Evolutionary conservation across 1,140 invertebrate species (phyloP), one percentile per base, ranked within the genome.

Genomic region (Drosophila mauritiana): DNA sequence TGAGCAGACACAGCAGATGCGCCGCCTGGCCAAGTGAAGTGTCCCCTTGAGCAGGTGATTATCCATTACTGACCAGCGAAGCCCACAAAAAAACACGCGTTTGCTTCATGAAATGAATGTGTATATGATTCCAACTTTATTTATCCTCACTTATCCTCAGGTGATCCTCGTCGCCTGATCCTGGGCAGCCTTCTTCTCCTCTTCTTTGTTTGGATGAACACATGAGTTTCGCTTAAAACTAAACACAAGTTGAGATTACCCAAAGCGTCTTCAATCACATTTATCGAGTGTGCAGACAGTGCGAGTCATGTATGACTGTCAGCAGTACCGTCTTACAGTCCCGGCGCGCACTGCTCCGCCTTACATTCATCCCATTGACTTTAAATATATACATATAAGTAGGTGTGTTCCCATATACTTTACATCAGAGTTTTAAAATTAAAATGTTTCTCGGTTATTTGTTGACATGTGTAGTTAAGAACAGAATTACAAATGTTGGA

Each of bases 1-100:
- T 6, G 93, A 94, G 77, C 96, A 96, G 85, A 95, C 94, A n/a
- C 95, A 96, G 82, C 94, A 96, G 90, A 96, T 96, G 94, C 94
- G 94, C 61, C 93, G 93, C 56, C 93, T 95, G 73, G 76, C 95
- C n/a, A 94, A 95, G 91, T 95, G 94, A 93, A 39, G 17, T 52
- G 73, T 27, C 42, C 42, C 15, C 27, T 57, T 42, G 12, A 15
- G 2, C 4, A 57, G 51, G 49, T 51, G 11, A 55, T 45, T 8
- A 49, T 42, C 52, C 22, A 40, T 57, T 31, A 45, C 57, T 3
- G 1, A 25, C 8, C 45, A 1, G 22, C 13, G 12, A 15, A 15
- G n/a, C 48, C 48, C 11, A 11, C 31, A 49, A 5, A 0, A 11
- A 34, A 51, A 17, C 13, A 48, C 2, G 31, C 4, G 49, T 13